These are phyloP conservation scores for Phenganax stokvisi DNA, from an alignment of 92 coral and sea anemone species.

Conservation along the genomic window DNA sequence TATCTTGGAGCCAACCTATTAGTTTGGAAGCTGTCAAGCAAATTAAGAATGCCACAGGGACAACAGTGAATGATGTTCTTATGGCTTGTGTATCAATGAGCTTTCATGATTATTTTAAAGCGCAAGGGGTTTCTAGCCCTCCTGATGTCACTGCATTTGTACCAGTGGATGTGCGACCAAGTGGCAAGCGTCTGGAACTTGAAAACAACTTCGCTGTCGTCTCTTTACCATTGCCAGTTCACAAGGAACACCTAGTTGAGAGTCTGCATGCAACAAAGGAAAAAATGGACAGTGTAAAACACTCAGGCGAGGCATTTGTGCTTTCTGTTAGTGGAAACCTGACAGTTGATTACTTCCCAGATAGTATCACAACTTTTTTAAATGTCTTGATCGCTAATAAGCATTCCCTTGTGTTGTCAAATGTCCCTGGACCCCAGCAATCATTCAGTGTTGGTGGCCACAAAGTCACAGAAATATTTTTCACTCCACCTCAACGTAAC, in stretches of 20 bases:
- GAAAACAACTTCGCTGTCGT: slow-evolving; percentile 73
- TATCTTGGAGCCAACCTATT: slow-evolving; percentile 64
- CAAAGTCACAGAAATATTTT: slow-evolving; percentile 51
- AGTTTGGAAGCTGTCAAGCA: slow-evolving; percentile 61
- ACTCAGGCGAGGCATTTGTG: slow-evolving; percentile 75
- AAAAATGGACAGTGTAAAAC: slow-evolving; percentile 65
- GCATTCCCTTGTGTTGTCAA: slow-evolving; percentile 71
- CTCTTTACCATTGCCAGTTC: slow-evolving; percentile 56
- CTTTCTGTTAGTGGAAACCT: slow-evolving; percentile 48
- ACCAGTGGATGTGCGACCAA: slow-evolving; percentile 74
- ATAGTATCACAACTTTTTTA: slow-evolving; percentile 45
- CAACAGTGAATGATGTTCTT: slow-evolving; percentile 87
- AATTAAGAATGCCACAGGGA: slow-evolving; percentile 70
- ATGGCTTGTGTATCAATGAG: slow-evolving; percentile 74
- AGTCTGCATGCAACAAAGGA: slow-evolving; percentile 64
- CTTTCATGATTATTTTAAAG: slow-evolving; percentile 64
- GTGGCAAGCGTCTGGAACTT: slow-evolving; percentile 42
- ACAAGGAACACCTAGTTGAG: slow-evolving; percentile 51
- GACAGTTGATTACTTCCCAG: slow-evolving; percentile 61
- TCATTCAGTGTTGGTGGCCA: slow-evolving; percentile 53
- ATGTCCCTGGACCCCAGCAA: slow-evolving; percentile 81
- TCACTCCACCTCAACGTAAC: slow-evolving; percentile 85
- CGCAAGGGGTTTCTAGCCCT: slow-evolving; percentile 61
- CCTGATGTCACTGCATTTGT: slow-evolving; percentile 62
- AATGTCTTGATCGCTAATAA: slow-evolving; percentile 49